phyloP scores from a whole-genome alignment of 2,113 vertebrate genomes.

The Muntiacus reevesi region DNA sequence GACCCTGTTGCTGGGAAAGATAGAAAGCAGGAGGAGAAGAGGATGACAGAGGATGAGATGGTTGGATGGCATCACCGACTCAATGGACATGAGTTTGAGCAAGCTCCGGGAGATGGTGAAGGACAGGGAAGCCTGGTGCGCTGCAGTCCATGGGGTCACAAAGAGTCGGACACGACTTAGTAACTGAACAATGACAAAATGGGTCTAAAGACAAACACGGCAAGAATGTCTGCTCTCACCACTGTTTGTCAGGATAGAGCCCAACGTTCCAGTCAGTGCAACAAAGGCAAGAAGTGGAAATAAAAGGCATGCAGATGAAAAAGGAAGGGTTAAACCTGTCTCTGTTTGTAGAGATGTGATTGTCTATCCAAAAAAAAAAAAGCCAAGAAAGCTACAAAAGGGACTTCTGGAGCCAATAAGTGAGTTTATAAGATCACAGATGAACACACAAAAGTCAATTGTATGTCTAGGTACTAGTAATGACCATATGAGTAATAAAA shows the following conservation, averaged over 20 bases:
- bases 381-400: background rate
- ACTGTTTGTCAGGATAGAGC: background rate
- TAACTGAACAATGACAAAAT: fast-evolving
- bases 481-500: background rate
- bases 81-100: background rate
- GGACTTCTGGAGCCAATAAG: background rate
- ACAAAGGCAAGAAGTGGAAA: background rate
- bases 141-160: background rate
- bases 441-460: background rate
- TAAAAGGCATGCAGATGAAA: fast-evolving
- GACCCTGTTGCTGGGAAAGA: background rate
- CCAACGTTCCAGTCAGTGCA: background rate
- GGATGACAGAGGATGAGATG: background rate
- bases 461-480: background rate
- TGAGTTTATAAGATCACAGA: background rate
- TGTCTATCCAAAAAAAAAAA: background rate
- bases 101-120: background rate
- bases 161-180: fast-evolving
- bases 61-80: background rate
- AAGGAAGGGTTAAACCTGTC: background rate
- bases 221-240: background rate
- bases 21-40: background rate
- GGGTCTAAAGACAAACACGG: background rate
- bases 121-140: background rate
- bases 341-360: too few species aligned